These are phyloP conservation scores for Notarius quadriscutis DNA, from an alignment of 2,113 vertebrate genomes.

Conservation along the genomic window DNA sequence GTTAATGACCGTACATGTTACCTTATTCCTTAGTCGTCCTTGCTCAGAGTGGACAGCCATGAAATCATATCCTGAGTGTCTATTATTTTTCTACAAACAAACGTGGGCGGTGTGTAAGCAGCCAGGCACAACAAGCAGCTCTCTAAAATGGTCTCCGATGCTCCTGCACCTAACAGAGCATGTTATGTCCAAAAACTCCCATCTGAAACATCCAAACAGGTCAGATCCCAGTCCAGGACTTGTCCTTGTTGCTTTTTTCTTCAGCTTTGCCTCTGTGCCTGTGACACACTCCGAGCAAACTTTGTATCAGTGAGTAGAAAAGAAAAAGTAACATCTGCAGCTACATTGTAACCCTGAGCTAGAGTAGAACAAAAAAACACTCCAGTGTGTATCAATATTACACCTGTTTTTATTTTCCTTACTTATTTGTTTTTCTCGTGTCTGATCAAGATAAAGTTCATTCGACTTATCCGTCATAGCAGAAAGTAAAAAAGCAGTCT, in stretches of 20 bases:
- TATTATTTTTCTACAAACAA: slow-evolving; percentile 7
- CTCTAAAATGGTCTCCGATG: slow-evolving; percentile 29
- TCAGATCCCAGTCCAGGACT: neutral
- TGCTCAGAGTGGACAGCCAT: neutral
- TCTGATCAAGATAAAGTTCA: neutral
- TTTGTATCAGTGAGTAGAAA: neutral
- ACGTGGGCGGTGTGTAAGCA: slow-evolving; percentile 3
- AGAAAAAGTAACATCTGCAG: neutral
- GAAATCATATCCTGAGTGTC: slow-evolving; percentile 4
- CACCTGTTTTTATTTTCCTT: neutral
- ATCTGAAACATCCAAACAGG: neutral
- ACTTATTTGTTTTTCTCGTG: neutral
- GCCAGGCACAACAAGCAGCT: neutral
- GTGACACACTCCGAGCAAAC: neutral
- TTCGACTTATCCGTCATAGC: neutral
- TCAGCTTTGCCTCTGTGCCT: neutral
- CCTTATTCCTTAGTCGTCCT: neutral
- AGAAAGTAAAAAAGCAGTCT: neutral
- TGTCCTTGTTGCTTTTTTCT: neutral
- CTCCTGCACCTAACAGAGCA: neutral
- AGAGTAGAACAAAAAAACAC: neutral
- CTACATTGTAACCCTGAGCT: neutral
- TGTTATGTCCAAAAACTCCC: neutral
- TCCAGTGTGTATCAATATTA: neutral
- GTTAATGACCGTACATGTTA: neutral